Conservation (phyloP, 2,113 vertebrate genomes). For the Vulpes vulpes region DNA sequence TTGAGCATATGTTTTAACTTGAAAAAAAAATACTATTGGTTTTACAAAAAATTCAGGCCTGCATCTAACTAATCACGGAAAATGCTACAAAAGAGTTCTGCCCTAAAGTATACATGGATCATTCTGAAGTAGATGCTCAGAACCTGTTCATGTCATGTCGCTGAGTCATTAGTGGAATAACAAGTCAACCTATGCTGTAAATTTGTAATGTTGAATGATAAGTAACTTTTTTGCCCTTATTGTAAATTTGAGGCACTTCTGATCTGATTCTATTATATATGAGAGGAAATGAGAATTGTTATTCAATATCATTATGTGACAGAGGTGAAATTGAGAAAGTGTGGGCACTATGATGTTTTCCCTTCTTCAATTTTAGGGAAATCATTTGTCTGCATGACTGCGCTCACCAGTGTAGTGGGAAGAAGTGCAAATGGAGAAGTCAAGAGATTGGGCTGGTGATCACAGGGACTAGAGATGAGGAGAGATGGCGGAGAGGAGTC, state of each 20-base stretch:
- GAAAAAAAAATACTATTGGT: not conserved
- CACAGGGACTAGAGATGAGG: not conserved
- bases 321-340: not conserved
- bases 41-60: conserved; percentile 3
- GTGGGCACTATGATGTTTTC: not conserved
- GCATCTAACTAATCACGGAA: not conserved
- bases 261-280: not conserved
- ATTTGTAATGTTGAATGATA: not conserved
- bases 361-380: not conserved
- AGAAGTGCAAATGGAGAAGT: not conserved
- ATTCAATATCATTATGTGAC: not conserved
- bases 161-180: not conserved
- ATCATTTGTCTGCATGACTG: not conserved
- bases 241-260: not conserved
- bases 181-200: not conserved
- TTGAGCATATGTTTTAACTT: not conserved
- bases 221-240: not conserved
- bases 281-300: not conserved
- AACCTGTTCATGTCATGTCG: not conserved
- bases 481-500: not conserved
- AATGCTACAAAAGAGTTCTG: not conserved
- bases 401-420: not conserved
- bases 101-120: not conserved
- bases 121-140: not conserved
- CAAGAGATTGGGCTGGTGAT: not conserved